Base-by-base conservation (phyloP, 2,888 invertebrate genomes). In the Stenoptilia bipunctidactyla region DNA sequence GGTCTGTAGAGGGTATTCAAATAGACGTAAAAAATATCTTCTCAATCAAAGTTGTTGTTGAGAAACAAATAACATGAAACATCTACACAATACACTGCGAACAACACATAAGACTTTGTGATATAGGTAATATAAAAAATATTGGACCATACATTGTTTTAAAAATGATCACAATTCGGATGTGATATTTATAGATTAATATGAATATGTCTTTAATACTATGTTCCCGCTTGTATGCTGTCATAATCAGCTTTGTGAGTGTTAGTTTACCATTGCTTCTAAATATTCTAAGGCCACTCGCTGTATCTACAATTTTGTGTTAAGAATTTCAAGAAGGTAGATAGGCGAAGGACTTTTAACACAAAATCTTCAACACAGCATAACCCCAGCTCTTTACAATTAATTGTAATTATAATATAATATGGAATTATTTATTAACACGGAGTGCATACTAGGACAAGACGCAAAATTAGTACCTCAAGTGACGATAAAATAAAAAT, bases 231-330 rank as follows among this genome's bases (percentile, higher is more conserved):
- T 64, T 58, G 55, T 56, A 53, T 61, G 49, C 53, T 55, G 59
- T 58, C 58, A 61, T 65, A 20, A 3, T 20, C 8, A 20, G 20
- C 20, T 20, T 20, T 20, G 20, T 5, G 20, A 20, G 20, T 20
- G 20, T 8, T 20, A 3, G 20, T 20, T 20, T 20, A 20, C 20
- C 20, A 20, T 20, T 20, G 3, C 8, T 66, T 66, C 72, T 75
- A 76, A 66, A 55, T 63, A 57, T 53, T 57, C 80, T 80, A 80
- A 79, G 79, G 77, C 77, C 71, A 66, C 66, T 61, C 61, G 77
- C 77, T 76, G 72, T 75, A 77, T 77, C 74, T 79, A 75, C 70
- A 76, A 75, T 69, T 73, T 70, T 73, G 77, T 79, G 77, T 76
- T 66, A 62, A 62, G 65, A 57, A 51, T 56, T 42, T 49, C 56